phyloP scores from a whole-genome alignment of 2,797 vertebrate species.

The Setipinna tenuifilis region DNA sequence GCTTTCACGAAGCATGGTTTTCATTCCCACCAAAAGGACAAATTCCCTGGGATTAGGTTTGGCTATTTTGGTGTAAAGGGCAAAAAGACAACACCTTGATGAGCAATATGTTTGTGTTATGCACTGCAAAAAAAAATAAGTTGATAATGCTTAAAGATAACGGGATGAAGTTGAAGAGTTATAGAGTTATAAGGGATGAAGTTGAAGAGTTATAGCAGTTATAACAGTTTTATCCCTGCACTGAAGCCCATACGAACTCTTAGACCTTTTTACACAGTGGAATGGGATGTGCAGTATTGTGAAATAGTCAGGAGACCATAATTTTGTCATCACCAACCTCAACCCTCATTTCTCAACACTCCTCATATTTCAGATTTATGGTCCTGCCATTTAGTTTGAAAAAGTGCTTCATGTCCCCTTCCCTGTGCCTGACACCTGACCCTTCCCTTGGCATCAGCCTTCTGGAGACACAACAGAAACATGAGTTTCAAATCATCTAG shows the following conservation, averaged over 20 bases:
- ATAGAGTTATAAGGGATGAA: background rate
- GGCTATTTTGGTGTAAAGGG: background rate
- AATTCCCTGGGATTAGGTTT: background rate
- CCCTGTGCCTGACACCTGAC: slow-evolving; percentile 48
- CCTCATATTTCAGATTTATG: slow-evolving; percentile 48
- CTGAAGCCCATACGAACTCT: background rate
- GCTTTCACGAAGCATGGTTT: background rate
- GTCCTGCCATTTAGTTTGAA: slow-evolving; percentile 40
- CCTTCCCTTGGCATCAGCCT: slow-evolving; percentile 42
- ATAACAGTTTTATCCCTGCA: background rate
- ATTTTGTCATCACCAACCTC: slow-evolving; percentile 4
- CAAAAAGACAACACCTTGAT: background rate
- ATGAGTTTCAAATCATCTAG: background rate
- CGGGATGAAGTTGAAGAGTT: background rate
- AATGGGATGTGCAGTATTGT: background rate
- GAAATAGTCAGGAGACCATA: background rate
- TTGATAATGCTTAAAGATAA: background rate
- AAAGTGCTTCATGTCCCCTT: slow-evolving; percentile 48
- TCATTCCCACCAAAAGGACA: slow-evolving; percentile 1
- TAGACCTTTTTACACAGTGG: background rate
- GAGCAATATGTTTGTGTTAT: background rate
- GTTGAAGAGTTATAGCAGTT: background rate
- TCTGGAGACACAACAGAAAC: background rate
- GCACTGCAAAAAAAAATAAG: background rate
- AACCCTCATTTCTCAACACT: background rate